These are phyloP conservation scores for Calidris pygmaea DNA, from an alignment of 2,113 vertebrate genomes.

Conservation along the genomic window DNA sequence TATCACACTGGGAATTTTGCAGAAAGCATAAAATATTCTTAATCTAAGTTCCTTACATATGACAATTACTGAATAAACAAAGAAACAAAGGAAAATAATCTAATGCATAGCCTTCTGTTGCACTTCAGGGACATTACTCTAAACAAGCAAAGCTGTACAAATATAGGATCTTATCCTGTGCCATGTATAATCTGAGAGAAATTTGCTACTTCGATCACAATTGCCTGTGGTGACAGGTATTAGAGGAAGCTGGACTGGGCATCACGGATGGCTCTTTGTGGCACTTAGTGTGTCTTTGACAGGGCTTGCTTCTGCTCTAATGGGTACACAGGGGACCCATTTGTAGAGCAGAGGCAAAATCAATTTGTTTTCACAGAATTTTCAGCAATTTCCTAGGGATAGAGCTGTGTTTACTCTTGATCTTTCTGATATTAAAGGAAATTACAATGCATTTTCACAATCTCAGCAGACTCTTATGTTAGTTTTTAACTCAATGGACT, in stretches of 20 bases:
- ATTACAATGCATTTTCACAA: not conserved
- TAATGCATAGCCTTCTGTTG: not conserved
- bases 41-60: not conserved
- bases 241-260: not conserved
- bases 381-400: not conserved
- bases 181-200: not conserved
- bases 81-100: not conserved
- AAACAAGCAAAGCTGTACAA: not conserved
- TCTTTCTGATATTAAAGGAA: not conserved
- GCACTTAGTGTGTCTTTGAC: not conserved
- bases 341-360: slow-evolving; percentile 20
- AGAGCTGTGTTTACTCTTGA: not conserved
- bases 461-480: not conserved
- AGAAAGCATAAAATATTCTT: not conserved
- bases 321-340: not conserved
- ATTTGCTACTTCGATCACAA: not conserved
- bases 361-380: slow-evolving; percentile 36
- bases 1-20: not conserved
- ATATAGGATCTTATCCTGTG: not conserved
- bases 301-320: not conserved
- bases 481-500: not conserved
- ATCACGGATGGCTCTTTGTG: not conserved
- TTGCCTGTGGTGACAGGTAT: not conserved
- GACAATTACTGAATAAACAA: not conserved
- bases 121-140: not conserved